These are phyloP conservation scores for Drosophila paramelanica DNA, from an alignment of 2,888 invertebrate species.

Conservation along the genomic window DNA sequence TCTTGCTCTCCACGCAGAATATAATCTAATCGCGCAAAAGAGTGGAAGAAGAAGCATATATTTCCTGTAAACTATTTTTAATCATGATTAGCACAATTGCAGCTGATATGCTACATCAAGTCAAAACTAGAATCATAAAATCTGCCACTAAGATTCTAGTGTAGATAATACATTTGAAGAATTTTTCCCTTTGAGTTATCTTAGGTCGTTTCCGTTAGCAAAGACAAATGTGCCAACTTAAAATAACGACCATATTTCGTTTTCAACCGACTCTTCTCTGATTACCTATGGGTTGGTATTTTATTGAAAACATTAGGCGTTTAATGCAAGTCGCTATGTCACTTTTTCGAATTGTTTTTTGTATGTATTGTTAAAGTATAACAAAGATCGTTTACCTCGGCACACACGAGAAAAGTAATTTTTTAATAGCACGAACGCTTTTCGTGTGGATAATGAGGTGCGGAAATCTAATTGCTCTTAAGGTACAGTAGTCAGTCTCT, in stretches of 20 bases:
- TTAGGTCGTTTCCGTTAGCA: not conserved
- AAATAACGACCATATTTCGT: not conserved
- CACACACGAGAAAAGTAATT: conserved; percentile 35
- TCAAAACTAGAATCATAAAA: no score
- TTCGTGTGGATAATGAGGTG: conserved; percentile 58
- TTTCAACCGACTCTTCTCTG: not conserved
- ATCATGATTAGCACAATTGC: no score
- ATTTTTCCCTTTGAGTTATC: not conserved
- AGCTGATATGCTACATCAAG: no score
- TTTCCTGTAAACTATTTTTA: no score
- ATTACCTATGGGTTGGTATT: not conserved
- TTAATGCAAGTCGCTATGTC: not conserved
- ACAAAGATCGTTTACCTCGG: conserved; percentile 43
- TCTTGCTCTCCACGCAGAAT: not conserved
- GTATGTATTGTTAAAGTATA: not conserved
- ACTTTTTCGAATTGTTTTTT: not conserved
- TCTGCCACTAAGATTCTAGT: no score
- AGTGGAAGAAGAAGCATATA: no score
- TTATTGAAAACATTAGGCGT: not conserved
- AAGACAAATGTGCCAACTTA: not conserved
- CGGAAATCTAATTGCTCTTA: conserved; percentile 56
- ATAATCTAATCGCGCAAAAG: no score
- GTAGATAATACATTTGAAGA: no score
- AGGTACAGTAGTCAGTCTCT: conserved; percentile 3
- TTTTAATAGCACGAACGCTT: conserved; percentile 41